Evolutionary conservation across 1,140 invertebrate species (phyloP).

Genomic region (Onthophagus taurus): DNA sequence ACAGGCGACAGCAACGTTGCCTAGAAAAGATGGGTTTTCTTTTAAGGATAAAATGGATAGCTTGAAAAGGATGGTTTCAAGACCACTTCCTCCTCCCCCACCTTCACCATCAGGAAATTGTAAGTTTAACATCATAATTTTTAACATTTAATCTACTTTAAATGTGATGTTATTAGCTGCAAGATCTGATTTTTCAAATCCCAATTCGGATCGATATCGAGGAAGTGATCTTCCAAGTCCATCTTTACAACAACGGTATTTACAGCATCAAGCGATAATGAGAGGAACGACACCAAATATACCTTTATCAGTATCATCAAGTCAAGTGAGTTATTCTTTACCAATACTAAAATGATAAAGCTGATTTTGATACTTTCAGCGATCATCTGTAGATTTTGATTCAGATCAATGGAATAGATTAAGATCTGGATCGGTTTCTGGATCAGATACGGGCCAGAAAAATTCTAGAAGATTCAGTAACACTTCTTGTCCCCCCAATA

Average conservation of each 20-base stretch:
- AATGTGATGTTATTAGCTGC: conserved; percentile 18
- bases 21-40: conserved; percentile 29
- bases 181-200: conserved; percentile 20
- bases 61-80: conserved; percentile 29
- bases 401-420: conserved; percentile 28
- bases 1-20: conserved; percentile 25
- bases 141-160: not conserved
- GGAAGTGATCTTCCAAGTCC: conserved; percentile 28
- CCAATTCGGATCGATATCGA: conserved; percentile 20
- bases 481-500: conserved; percentile 24
- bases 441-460: conserved; percentile 25
- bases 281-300: conserved; percentile 33
- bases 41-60: conserved; percentile 34
- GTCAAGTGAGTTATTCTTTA: conserved; percentile 22
- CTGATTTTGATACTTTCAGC: not conserved
- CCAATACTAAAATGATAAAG: not conserved
- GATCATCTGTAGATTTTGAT: not conserved
- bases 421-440: conserved; percentile 43
- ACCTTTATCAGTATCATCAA: conserved; percentile 25
- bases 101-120: conserved; percentile 18
- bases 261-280: conserved; percentile 53
- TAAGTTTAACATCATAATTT: conserved; percentile 12
- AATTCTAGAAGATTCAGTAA: conserved; percentile 30
- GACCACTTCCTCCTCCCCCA: conserved; percentile 35
- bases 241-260: conserved; percentile 51